Conservation (phyloP, 2,888 invertebrate species). For the Copidosoma aretas region DNA sequence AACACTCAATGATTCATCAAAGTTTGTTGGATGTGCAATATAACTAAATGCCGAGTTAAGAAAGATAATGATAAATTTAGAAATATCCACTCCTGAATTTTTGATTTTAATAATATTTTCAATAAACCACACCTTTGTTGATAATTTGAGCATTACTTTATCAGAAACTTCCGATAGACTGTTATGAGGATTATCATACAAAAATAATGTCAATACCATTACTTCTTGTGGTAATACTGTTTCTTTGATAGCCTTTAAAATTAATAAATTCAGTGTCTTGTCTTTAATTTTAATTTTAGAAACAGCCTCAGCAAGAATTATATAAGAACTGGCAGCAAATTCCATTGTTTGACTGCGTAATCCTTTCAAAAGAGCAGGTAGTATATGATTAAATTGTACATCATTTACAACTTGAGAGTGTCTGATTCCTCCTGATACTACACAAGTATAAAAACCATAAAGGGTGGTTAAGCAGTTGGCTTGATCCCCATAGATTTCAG, state of each 20-base stretch:
- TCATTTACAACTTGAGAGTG: conserved; percentile 67
- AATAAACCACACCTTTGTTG: conserved; percentile 63
- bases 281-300: conserved; percentile 69
- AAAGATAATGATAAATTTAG: conserved; percentile 68
- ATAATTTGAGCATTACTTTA: conserved; percentile 65
- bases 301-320: conserved; percentile 75
- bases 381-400: conserved; percentile 71
- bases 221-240: conserved; percentile 70
- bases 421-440: conserved; percentile 75
- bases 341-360: conserved; percentile 73
- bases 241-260: conserved; percentile 67
- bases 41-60: conserved; percentile 65
- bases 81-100: conserved; percentile 66
- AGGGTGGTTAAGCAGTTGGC: conserved; percentile 72
- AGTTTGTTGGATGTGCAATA: conserved; percentile 63
- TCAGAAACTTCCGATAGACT: conserved; percentile 65
- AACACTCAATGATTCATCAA: conserved; percentile 56
- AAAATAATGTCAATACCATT: conserved; percentile 71
- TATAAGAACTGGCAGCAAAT: conserved; percentile 76
- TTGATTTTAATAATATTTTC: conserved; percentile 66
- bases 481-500: conserved; percentile 68
- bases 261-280: conserved; percentile 68
- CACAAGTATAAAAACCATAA: conserved; percentile 82
- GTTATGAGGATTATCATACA: conserved; percentile 72
- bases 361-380: conserved; percentile 77